phyloP scores from a whole-genome alignment of 1,140 invertebrate species.

The Pristionchus pacificus region DNA sequence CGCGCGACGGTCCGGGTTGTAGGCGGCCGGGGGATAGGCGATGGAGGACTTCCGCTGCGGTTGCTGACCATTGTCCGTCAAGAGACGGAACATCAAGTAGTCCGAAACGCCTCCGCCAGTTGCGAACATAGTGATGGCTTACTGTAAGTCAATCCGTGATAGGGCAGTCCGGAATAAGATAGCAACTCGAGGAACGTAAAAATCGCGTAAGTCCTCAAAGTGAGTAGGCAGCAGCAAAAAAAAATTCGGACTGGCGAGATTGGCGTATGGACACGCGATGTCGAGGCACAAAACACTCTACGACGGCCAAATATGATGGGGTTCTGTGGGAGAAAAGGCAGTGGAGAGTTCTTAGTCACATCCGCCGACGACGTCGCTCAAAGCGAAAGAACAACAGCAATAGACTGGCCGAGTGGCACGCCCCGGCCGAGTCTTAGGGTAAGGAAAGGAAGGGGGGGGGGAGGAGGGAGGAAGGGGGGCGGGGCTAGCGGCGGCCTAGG shows the following conservation, averaged over 20 bases:
- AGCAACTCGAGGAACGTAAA: neutral
- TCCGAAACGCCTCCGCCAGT: conserved; percentile 36
- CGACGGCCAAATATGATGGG: too few relatives aligned
- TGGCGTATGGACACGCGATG: neutral
- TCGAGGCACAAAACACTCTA: neutral
- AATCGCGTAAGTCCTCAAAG: neutral
- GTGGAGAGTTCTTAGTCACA: too few relatives aligned
- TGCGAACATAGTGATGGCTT: conserved; percentile 25
- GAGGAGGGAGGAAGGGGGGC: too few relatives aligned
- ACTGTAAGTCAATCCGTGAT: neutral
- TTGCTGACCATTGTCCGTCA: conserved; percentile 32
- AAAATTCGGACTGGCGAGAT: neutral
- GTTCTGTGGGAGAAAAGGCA: too few relatives aligned
- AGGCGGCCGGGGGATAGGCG: neutral
- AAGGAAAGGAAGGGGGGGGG: too few relatives aligned
- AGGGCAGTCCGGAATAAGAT: neutral
- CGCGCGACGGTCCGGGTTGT: neutral
- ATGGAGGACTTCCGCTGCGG: conserved; percentile 11
- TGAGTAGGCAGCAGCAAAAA: neutral
- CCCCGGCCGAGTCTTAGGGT: too few relatives aligned
- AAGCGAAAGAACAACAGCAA: too few relatives aligned
- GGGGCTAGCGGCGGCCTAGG: too few relatives aligned
- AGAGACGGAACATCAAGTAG: conserved; percentile 39
- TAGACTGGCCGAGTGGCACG: too few relatives aligned
- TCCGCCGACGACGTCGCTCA: too few relatives aligned